Base-by-base conservation (phyloP, 2,888 invertebrate species). In the Acrobasis repandana region DNA sequence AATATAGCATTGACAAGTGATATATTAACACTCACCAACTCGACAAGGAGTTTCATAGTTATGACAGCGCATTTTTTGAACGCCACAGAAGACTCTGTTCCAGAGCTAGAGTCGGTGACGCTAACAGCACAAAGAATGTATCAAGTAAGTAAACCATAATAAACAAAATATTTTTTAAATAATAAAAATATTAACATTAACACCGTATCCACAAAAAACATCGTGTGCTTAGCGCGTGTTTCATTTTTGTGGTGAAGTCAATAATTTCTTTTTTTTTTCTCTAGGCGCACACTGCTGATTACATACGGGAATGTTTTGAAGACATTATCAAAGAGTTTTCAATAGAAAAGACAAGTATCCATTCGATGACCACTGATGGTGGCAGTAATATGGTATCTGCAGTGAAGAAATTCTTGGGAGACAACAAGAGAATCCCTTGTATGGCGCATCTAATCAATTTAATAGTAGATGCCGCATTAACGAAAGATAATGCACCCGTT, bases 381-480 rank as follows among this genome's bases (percentile, higher is more conserved):
- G 34, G 34, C 34, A 9, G 6, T 6, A 34, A 34, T 34, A 34
- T 34, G 9, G 34, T 34, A 34, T 34, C 34, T 6, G 34, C 34
- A 9, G 34, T 34, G 9, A 4, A 9, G 9, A 8, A 8, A 9
- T 34, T 34, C 11, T 43, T 43, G 11, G 43, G 43, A 9, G 43
- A 43, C 11, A 11, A 43, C 11, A 6, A 43, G 5, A 6, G 43
- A 11, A 43, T 43, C 11, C 43, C 43, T 11, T 43, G 43, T 43
- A 43, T 43, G 43, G 43, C 43, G 5, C 43, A 43, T n/a, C 9
- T 43, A 6, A 9, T 43, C 5, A 43, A 43, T 11, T 11, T 43
- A 9, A 11, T 43, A 43, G 43, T 43, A 9, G 43, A 43, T 11
- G 43, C 9, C 5, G 43, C 43, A 43, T 11, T 76, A 68, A 36